Evolutionary conservation across 1,140 invertebrate genomes (phyloP), one percentile per base, ranked within the genome.

Genomic region (Euwallacea similis): DNA sequence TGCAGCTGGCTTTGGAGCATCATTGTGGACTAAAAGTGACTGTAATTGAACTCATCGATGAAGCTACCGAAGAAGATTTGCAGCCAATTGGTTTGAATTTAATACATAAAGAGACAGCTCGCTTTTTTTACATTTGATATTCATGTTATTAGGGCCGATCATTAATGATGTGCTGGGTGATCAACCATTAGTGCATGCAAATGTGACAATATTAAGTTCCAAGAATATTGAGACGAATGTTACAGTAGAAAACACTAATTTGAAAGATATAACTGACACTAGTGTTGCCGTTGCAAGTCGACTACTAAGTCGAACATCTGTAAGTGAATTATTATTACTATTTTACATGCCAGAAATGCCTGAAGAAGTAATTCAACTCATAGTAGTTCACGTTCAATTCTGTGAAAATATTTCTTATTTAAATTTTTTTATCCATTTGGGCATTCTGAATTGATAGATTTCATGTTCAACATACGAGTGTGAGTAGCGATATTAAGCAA

Each of bases 1-100:
- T 89, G 6, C 91, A 98, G 76, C 79, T 95, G 0, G 87, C 89
- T 0, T 78, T 96, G 0, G 96, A 98, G 79, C 96, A 96, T 81
- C 79, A 87, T 42, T 79, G 85, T 41, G 83, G 81, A 0, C 84
- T 86, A 33, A 91, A 90, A 81, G 83, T 96, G 0, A 93, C 91
- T 74, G 85, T 89, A 3, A 82, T 94, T 6, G 94, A 96, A 81
- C 74, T 87, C 2, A 72, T 86, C 1, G 84, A 88, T 61, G 83
- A 86, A 73, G 84, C 11, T 8, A 60, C n/a, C 56, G 83, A 86
- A 73, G 84, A 21, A 7, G 53, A 41, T 68, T 16, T 13, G 7
- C 11, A 9, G 13, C 42, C 43, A 42, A 8, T 68, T 7, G 66
- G 65, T 67, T 43, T 10, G 42, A 42, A 6, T 7, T 13, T 13